These are phyloP conservation scores for Cephus spinipes DNA, from an alignment of 2,888 invertebrate genomes.

Conservation along the genomic window DNA sequence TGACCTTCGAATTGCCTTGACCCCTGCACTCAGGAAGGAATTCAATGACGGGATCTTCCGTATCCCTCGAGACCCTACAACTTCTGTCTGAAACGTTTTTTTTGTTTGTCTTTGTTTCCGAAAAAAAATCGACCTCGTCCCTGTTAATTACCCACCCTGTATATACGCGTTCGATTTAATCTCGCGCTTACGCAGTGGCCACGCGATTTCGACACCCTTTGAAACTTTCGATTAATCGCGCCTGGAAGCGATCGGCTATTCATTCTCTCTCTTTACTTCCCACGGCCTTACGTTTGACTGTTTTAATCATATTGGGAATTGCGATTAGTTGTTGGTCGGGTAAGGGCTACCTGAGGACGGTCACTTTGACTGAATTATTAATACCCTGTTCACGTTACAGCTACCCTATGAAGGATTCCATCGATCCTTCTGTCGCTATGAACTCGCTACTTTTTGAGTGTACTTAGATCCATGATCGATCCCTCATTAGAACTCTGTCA, in stretches of 20 bases:
- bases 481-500: background rate
- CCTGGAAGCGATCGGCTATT: background rate
- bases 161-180: background rate
- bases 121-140: no score
- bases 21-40: no score
- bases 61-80: no score
- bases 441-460: background rate
- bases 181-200: background rate
- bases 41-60: no score
- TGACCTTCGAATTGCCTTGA: no score
- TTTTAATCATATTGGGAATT: background rate
- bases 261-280: background rate
- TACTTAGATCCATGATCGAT: background rate
- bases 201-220: background rate
- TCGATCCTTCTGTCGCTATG: background rate
- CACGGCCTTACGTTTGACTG: background rate
- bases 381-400: background rate
- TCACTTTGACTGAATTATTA: background rate
- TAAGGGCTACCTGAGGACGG: background rate
- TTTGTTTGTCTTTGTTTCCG: no score
- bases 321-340: background rate
- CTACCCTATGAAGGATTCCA: background rate
- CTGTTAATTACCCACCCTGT: no score
- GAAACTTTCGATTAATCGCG: background rate
- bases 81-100: no score